phyloP scores from a whole-genome alignment of 2,797 vertebrate species.

The Tapera naevia region DNA sequence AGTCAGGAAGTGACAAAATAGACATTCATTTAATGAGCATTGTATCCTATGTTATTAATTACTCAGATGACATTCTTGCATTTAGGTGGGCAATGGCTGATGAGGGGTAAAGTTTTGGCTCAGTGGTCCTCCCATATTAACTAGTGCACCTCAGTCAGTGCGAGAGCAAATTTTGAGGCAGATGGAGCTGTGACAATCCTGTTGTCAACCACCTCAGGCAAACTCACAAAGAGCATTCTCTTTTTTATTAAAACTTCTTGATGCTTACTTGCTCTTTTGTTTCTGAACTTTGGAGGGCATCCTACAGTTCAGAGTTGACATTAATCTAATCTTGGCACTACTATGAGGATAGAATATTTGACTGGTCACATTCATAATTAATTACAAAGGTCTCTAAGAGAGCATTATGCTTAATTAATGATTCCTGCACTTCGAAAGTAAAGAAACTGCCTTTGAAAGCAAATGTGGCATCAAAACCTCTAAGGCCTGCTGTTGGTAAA shows the following conservation, averaged over 20 bases:
- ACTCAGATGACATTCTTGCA: not conserved
- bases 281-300: slow-evolving; percentile 44
- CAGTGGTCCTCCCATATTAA: not conserved
- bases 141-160: not conserved
- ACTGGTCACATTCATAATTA: slow-evolving; percentile 60
- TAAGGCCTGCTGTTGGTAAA: not conserved
- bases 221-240: not conserved
- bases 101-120: not conserved
- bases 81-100: not conserved
- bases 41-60: not conserved
- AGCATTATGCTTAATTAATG: slow-evolving; percentile 69
- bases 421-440: slow-evolving; percentile 37
- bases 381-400: slow-evolving; percentile 49
- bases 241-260: slow-evolving; percentile 8
- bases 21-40: not conserved
- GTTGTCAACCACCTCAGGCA: not conserved
- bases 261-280: slow-evolving; percentile 31
- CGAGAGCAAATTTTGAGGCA: not conserved
- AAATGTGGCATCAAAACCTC: slow-evolving; percentile 16
- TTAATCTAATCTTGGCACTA: slow-evolving; percentile 63
- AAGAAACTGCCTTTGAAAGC: slow-evolving; percentile 49
- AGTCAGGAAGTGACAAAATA: not conserved
- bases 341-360: slow-evolving; percentile 55
- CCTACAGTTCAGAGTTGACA: slow-evolving; percentile 48
- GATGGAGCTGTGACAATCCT: not conserved